Base-by-base conservation (phyloP, 2,113 vertebrate species). In the Gobius niger region DNA sequence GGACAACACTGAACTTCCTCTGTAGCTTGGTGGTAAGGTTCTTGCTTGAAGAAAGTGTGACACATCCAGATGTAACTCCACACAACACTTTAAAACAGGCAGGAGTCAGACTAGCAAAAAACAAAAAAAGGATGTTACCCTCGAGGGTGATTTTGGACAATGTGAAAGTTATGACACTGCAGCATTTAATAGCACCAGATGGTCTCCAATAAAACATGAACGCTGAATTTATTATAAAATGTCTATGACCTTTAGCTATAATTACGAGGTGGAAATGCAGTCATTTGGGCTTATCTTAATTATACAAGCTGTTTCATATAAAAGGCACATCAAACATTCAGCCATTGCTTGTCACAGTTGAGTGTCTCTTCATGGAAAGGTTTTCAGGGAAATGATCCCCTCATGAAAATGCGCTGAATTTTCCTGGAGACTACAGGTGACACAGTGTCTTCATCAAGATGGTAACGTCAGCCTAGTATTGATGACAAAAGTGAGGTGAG, bases 331-430 rank as follows among this genome's bases (percentile, higher is more conserved):
- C 3, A 34, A 47, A 56, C 57, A 11, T 47, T 59, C 56, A 53
- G 66, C 66, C 70, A 16, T 15, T 3, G 62, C 18, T 68, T 60
- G 75, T 47, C 57, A 67, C 52, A 69, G 65, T 76, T 15, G 24
- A 6, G n/a, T 60, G 53, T 66, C 7, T 0, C 1, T 62, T 56
- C 85, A 98, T 7, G 95, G 96, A 70, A 96, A 8, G 0, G 95
- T 91, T 7, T 90, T 91, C 12, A 87, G 85, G 78, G 93, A 84
- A 65, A 98, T 51, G 85, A 67, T 7, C 86, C 87, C 0, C 82
- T 82, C 63, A 73, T 78, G 0, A 86, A 88, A 68, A 79, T 78
- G 49, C 80, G 62, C 8, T 92, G 83, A 49, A 94, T 90, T 0
- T 87, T 84, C 8, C 77, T 82, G 57, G 91, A 83, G 19, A 98